Evolutionary conservation across 2,113 vertebrate species (phyloP).

Genomic region (Castor canadensis): DNA sequence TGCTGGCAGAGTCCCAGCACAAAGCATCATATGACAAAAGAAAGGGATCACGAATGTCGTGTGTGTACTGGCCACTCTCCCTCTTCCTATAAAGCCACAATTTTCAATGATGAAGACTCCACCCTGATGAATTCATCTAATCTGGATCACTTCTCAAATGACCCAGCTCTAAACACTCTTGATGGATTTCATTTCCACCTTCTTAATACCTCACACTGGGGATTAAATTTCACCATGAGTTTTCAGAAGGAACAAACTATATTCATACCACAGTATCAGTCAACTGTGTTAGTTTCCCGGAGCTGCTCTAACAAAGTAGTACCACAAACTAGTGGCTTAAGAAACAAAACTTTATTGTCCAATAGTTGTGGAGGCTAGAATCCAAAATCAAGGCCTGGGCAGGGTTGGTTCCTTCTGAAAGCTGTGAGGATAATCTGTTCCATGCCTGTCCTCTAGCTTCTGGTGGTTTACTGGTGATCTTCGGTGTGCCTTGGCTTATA

Average conservation of each 20-base stretch:
- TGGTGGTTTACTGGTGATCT: neutral
- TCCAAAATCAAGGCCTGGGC: neutral
- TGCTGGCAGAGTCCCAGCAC: neutral
- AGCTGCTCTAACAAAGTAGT: neutral
- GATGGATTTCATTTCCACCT: no score
- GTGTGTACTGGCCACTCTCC: neutral
- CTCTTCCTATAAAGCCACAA: neutral
- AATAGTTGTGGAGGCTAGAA: neutral
- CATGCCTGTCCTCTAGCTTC: neutral
- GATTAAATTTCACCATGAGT: neutral
- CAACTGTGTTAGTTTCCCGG: neutral
- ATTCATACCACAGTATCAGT: neutral
- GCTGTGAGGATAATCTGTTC: neutral
- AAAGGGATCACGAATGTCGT: neutral
- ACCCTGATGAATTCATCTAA: neutral
- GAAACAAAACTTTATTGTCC: no score
- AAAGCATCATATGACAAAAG: neutral
- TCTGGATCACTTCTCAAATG: no score
- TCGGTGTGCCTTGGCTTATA: no score
- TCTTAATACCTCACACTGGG: neutral
- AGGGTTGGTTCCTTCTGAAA: neutral
- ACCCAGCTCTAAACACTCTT: no score
- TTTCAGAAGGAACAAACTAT: neutral
- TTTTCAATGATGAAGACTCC: neutral
- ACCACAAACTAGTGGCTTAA: neutral